Base-by-base conservation (phyloP, 2,888 invertebrate species). In the Silvanus unidentatus region DNA sequence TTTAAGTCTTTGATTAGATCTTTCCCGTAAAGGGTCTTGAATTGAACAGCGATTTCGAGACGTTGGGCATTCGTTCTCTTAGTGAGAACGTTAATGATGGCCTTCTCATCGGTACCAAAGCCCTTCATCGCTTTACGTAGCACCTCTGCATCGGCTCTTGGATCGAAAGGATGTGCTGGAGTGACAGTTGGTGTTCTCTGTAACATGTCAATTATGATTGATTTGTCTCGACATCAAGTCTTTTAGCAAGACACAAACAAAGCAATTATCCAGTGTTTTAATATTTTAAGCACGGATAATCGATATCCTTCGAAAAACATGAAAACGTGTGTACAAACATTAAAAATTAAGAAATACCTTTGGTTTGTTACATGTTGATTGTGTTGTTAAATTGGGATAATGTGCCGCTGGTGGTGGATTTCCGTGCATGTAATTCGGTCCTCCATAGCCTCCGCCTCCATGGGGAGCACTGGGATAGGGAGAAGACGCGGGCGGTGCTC, bases 91-190 rank as follows among this genome's bases (percentile, higher is more conserved):
- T 86, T 82, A 46, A 94, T 92, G 58, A 96, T 86, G 1, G 88
- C 78, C 63, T 87, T 86, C 68, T 96, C 95, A 67, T 96, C 90
- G 0, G 95, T 95, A 27, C 94, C 91, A 58, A 88, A 83, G 40
- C 92, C 93, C 73, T 91, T 92, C 93, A 93, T 93, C 0, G 93
- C 92, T 60, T 86, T 87, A n/a, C 91, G 78, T 15, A 93, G 76
- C 1, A 81, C 74, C 56, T 85, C 84, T 0, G 91, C 91, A 78
- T 92, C 92, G 8, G 77, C 78, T 22, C 85, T 79, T 2, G 91
- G 79, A 64, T 90, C 82, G 72, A 90, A 90, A 1, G 82, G 84
- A 52, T 82, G 78, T n/a, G 77, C 82, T 5, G 89, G 84, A 29
- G 80, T 75, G 27, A 91, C 80, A 3, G 90, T 90, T 43, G 90